Conservation (phyloP, 2,888 invertebrate genomes). For the Amiota mariae region DNA sequence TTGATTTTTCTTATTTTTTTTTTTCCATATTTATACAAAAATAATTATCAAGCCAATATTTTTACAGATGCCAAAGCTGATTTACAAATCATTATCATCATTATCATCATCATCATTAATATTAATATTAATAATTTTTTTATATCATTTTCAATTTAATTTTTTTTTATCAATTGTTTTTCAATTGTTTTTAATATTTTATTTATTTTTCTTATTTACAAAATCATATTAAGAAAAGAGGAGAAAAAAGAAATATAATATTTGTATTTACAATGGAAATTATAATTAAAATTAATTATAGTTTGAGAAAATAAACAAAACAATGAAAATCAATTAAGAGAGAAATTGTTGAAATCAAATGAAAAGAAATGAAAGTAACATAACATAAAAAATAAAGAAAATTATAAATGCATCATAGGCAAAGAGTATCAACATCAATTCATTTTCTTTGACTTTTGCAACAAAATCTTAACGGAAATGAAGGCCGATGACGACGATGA, state of each 20-base stretch:
- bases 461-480: slow-evolving; percentile 72
- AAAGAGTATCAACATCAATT: slow-evolving; percentile 71
- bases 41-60: background rate
- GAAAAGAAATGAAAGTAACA: slow-evolving; percentile 26
- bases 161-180: background rate
- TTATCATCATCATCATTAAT: no score
- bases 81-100: background rate
- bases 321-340: slow-evolving; percentile 35
- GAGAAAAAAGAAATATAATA: no score
- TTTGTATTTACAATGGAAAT: slow-evolving; percentile 46
- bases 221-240: slow-evolving; percentile 22
- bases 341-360: slow-evolving; percentile 45
- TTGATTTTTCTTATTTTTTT: background rate
- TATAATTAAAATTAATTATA: background rate
- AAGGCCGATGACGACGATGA: slow-evolving; percentile 52
- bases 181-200: background rate
- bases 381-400: slow-evolving; percentile 36
- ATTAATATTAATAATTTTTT: no score
- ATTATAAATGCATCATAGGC: slow-evolving; percentile 69
- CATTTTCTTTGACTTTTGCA: slow-evolving; percentile 62
- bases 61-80: background rate
- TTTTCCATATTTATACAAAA: slow-evolving; percentile 4
- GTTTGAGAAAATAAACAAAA: slow-evolving; percentile 26
- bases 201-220: slow-evolving; percentile 3
- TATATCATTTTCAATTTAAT: no score